A percentile compares a stretch with the other conserved stretches of the same genome.
Conservation (phyloP, 2,797 vertebrate genomes). For the Ctenopoma kingsleyae region DNA sequence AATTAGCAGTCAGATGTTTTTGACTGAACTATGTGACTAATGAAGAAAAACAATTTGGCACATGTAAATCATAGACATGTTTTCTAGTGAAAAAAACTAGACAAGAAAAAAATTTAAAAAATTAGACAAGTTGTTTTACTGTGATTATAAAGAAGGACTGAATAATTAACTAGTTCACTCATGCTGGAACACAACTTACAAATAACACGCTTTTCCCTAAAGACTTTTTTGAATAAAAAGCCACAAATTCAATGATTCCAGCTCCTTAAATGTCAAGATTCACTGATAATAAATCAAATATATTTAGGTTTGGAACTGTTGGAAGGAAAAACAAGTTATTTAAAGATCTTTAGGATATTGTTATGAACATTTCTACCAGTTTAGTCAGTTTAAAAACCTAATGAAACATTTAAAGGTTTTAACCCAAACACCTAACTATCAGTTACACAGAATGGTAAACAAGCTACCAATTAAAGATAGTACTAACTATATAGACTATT, state of each 20-base stretch:
- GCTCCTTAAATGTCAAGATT: not conserved
- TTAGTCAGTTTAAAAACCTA: no score
- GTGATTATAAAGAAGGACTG: conserved; percentile 10
- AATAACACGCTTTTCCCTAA: not conserved
- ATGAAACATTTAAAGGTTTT: no score
- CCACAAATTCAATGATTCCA: not conserved
- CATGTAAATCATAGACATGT: not conserved
- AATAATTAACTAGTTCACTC: conserved; percentile 5
- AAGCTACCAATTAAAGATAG: conserved; percentile 15
- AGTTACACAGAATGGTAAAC: not conserved
- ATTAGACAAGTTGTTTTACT: not conserved
- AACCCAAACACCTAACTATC: not conserved
- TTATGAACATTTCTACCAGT: no score
- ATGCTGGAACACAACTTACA: not conserved
- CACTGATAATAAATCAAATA: not conserved
- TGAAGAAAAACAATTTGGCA: not conserved
- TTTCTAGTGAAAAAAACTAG: conserved; percentile 1
- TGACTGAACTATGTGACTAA: conserved; percentile 8
- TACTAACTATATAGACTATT: not conserved
- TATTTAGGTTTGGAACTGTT: not conserved
- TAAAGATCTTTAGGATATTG: no score
- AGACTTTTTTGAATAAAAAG: not conserved
- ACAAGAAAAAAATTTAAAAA: conserved; percentile 7
- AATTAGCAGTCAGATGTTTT: conserved; percentile 18
- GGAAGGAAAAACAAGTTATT: no score